These are phyloP conservation scores for Lepus americanus DNA, from an alignment of 2,113 vertebrate species.

Conservation along the genomic window DNA sequence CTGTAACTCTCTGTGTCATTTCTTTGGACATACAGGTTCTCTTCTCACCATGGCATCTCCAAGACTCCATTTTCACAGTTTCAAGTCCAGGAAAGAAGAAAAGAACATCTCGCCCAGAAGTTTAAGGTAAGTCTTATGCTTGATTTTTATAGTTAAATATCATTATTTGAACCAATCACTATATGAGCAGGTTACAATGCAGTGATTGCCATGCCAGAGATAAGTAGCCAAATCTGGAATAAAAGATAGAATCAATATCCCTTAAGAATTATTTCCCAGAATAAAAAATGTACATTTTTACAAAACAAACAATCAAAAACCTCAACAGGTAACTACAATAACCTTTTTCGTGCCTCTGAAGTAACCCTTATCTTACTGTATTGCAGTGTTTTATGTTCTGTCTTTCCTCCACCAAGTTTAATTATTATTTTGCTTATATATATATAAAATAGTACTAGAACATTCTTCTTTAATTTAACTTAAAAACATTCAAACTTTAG, in stretches of 20 bases:
- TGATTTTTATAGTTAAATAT: not conserved
- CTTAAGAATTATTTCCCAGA: not conserved
- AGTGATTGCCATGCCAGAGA: not conserved
- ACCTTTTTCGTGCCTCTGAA: not conserved
- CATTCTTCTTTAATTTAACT: not conserved
- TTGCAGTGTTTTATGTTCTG: conserved; percentile 3
- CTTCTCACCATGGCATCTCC: not conserved
- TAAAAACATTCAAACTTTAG: conserved; percentile 25
- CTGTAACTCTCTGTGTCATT: not conserved
- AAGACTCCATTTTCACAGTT: not conserved
- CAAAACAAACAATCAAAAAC: not conserved
- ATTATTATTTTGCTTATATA: not conserved
- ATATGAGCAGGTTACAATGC: not conserved
- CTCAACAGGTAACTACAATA: not conserved
- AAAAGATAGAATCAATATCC: not conserved
- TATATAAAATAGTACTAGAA: not conserved
- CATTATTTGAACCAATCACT: conserved; percentile 10
- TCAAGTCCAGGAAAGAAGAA: not conserved
- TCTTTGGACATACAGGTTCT: not conserved
- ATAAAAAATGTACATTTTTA: not conserved
- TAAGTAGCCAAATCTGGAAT: not conserved
- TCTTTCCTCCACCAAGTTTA: not conserved
- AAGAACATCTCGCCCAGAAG: not conserved
- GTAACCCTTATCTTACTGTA: not conserved
- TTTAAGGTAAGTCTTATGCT: not conserved